phyloP scores from a whole-genome alignment of 1,140 invertebrate species.

The Muscidifurax raptorellus region DNA sequence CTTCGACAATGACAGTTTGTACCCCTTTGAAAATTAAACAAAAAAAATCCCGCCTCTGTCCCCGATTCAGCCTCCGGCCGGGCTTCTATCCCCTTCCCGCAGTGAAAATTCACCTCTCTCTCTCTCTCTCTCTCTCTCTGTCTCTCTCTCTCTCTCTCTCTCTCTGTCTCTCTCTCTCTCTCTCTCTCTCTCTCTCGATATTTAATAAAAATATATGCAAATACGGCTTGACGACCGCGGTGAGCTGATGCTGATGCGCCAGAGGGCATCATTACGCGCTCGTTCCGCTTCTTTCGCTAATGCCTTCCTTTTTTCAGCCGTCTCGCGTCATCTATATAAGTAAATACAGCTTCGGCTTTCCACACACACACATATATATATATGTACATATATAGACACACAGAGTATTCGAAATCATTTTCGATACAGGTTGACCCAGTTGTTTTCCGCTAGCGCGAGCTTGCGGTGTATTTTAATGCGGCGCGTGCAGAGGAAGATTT shows the following conservation, averaged over 20 bases:
- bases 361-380: too few species aligned
- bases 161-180: too few species aligned
- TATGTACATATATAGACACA: too few species aligned
- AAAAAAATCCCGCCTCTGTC: neutral
- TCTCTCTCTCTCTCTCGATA: neutral
- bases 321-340: too few species aligned
- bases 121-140: neutral
- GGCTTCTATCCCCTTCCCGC: neutral
- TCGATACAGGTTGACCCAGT: neutral
- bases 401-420: neutral
- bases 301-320: neutral
- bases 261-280: slow-evolving; percentile 32
- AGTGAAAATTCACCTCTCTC: neutral
- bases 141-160: neutral
- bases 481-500: neutral
- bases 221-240: neutral
- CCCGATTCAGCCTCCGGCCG: neutral
- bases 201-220: slow-evolving; percentile 8
- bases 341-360: too few species aligned
- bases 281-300: neutral
- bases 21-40: too few species aligned
- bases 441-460: neutral
- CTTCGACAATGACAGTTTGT: too few species aligned
- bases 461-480: neutral
- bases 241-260: neutral